These are phyloP conservation scores for Sitta carolinensis DNA, from an alignment of 2,797 vertebrate species.

Conservation along the genomic window DNA sequence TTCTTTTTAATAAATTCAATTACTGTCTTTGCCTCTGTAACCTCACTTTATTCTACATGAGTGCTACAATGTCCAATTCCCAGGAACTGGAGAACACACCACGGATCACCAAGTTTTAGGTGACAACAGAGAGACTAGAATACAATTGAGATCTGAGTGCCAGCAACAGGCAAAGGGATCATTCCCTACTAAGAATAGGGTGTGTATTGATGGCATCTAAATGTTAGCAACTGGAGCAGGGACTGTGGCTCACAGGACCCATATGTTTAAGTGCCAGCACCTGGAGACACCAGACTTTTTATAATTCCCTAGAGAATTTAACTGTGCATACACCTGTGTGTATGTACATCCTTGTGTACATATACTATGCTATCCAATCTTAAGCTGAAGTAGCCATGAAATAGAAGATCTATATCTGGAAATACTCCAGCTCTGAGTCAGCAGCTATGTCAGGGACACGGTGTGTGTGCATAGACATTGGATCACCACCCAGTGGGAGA, in stretches of 20 bases:
- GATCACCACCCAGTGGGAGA: neutral
- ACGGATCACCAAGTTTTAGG: neutral
- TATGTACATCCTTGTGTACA: neutral
- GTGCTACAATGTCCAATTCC: neutral
- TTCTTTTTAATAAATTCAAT: neutral
- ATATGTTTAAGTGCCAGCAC: neutral
- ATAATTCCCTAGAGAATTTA: neutral
- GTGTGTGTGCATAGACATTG: fast-evolving
- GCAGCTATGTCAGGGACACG: neutral
- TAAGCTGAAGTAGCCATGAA: neutral
- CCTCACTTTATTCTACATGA: neutral
- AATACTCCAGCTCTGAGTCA: neutral
- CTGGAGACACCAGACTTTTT: neutral
- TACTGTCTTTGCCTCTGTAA: neutral
- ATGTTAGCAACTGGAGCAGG: neutral
- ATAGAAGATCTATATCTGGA: neutral
- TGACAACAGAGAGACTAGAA: neutral
- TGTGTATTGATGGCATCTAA: neutral
- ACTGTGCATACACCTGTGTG: neutral
- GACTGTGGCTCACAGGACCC: neutral
- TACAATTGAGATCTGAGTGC: neutral
- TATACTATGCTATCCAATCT: neutral
- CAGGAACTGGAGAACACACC: neutral
- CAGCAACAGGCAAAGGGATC: neutral
- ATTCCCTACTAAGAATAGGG: fast-evolving